A percentile compares a stretch with the other conserved stretches of the same genome.
Conservation (phyloP, 2,888 invertebrate species). For the Anthophora plumipes region DNA sequence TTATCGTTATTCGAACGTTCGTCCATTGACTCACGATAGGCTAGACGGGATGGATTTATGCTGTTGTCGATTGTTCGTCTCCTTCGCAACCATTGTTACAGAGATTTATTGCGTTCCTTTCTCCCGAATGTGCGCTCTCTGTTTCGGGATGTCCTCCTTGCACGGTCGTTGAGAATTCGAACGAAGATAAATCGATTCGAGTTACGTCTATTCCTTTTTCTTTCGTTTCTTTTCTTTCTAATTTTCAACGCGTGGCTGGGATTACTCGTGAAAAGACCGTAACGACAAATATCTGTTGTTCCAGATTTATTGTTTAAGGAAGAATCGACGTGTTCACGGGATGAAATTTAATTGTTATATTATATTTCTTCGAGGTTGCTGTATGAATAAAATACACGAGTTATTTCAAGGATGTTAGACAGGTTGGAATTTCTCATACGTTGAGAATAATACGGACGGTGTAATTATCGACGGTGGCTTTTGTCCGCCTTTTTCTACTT, state of each 20-base stretch:
- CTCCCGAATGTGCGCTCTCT: too few species aligned
- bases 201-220: too few species aligned
- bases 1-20: conserved; percentile 32
- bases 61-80: conserved; percentile 16
- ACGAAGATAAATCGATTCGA: conserved; percentile 27
- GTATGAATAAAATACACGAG: not conserved
- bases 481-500: conserved; percentile 14
- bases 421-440: not conserved
- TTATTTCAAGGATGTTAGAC: not conserved
- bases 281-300: not conserved
- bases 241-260: conserved; percentile 5
- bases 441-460: not conserved
- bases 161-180: conserved; percentile 5
- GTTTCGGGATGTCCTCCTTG: not conserved
- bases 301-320: conserved; percentile 1
- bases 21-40: not conserved
- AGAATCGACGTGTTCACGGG: not conserved
- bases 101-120: conserved; percentile 16
- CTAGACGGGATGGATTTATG: conserved; percentile 2
- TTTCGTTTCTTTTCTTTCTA: not conserved
- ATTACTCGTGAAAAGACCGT: not conserved
- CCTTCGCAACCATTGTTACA: conserved; percentile 27
- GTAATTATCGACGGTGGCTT: not conserved
- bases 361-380: not conserved
- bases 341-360: not conserved